Evolutionary conservation across 2,113 vertebrate species (phyloP).

Genomic region (Rynchops niger): DNA sequence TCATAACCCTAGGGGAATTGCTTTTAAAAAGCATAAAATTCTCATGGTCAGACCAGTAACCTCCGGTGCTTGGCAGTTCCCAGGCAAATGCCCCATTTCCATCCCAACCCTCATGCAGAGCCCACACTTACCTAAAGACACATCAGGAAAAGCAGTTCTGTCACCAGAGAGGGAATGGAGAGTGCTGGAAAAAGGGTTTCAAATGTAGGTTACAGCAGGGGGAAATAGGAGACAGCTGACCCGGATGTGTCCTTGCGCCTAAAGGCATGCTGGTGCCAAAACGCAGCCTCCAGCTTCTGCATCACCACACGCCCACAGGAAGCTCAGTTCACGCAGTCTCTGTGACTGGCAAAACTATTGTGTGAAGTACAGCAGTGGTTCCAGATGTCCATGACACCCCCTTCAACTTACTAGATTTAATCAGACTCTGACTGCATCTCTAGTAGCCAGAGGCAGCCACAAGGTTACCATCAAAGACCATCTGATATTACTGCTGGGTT

Average conservation of each 20-base stretch:
- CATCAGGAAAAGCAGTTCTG: not conserved
- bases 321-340: not conserved
- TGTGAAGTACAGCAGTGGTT: not conserved
- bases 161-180: not conserved
- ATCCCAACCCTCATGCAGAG: not conserved
- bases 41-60: not conserved
- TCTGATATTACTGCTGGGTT: not conserved
- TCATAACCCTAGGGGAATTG: not conserved
- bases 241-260: not conserved
- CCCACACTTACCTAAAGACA: not conserved
- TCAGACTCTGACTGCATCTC: not conserved
- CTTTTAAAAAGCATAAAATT: not conserved
- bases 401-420: not conserved
- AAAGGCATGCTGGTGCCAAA: not conserved
- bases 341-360: not conserved
- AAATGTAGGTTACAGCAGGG: accelerated
- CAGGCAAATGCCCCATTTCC: not conserved
- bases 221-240: not conserved
- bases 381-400: accelerated
- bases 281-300: not conserved
- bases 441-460: not conserved
- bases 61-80: not conserved
- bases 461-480: not conserved
- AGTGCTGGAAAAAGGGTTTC: not conserved
- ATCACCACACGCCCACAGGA: accelerated